phyloP scores from a whole-genome alignment of 2,113 vertebrate species.

The Tragulus kanchil region DNA sequence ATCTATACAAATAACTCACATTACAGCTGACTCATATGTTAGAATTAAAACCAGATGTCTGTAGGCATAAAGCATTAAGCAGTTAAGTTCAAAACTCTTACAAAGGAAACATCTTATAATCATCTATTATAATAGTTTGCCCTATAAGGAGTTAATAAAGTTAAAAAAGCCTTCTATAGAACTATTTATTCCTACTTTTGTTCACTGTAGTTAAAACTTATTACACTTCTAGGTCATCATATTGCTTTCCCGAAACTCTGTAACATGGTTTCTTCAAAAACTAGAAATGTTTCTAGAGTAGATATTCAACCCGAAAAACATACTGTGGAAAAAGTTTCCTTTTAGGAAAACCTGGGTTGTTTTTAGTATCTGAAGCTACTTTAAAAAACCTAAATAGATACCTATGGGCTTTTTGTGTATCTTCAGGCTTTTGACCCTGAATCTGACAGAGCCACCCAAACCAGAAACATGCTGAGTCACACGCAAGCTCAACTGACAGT shows the following conservation, averaged over 20 bases:
- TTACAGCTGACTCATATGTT: neutral
- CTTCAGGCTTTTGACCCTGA: neutral
- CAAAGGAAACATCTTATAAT: neutral
- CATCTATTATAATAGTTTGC: neutral
- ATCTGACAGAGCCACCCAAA: neutral
- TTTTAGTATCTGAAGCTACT: neutral
- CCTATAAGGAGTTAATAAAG: neutral
- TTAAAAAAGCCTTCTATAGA: neutral
- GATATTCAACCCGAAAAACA: neutral
- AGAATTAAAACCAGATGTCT: constrained; percentile 17
- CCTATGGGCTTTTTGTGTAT: neutral
- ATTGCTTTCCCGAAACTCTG: neutral
- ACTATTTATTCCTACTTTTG: neutral
- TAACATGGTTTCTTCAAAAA: neutral
- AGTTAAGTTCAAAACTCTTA: neutral
- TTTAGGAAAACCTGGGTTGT: neutral
- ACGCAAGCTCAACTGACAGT: neutral
- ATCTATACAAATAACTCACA: neutral
- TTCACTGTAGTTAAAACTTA: neutral
- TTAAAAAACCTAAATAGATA: neutral
- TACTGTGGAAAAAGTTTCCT: neutral
- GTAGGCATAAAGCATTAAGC: neutral
- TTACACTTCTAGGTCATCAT: neutral
- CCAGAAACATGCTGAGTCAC: constrained; percentile 41
- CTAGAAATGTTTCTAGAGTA: neutral